phyloP scores from a whole-genome alignment of 1,140 invertebrate species.

The Drosophila tristis region DNA sequence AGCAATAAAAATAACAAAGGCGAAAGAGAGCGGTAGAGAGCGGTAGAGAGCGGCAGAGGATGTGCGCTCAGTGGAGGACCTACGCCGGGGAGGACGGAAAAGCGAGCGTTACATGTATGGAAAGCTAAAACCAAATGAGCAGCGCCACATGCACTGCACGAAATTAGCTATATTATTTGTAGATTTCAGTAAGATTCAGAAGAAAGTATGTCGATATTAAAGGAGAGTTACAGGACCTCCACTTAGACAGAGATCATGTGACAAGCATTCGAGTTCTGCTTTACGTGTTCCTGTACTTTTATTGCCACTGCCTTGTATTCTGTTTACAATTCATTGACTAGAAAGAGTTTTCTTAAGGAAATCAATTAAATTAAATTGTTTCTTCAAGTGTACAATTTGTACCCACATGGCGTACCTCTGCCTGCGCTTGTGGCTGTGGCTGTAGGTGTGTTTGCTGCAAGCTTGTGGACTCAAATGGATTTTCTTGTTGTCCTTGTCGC shows the following conservation, averaged over 20 bases:
- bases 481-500: constrained; percentile 68
- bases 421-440: background rate
- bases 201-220: background rate
- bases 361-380: background rate
- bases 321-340: too few species aligned
- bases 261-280: too few species aligned
- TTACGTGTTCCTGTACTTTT: too few species aligned
- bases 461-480: constrained; percentile 69
- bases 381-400: constrained; percentile 19
- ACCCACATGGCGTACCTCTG: constrained; percentile 2
- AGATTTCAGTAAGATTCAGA: background rate
- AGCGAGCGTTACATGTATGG: constrained; percentile 32
- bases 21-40: constrained; percentile 19
- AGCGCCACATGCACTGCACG: constrained; percentile 34
- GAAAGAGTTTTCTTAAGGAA: background rate
- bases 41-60: background rate
- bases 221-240: too few species aligned
- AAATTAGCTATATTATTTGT: constrained; percentile 2
- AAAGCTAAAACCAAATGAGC: constrained; percentile 61
- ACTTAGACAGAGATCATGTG: too few species aligned
- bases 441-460: constrained; percentile 27
- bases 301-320: too few species aligned
- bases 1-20: constrained; percentile 62
- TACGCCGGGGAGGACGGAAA: background rate
- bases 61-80: too few species aligned